phyloP scores from a whole-genome alignment of 2,888 invertebrate genomes.

The Mesochorus sp. region DNA sequence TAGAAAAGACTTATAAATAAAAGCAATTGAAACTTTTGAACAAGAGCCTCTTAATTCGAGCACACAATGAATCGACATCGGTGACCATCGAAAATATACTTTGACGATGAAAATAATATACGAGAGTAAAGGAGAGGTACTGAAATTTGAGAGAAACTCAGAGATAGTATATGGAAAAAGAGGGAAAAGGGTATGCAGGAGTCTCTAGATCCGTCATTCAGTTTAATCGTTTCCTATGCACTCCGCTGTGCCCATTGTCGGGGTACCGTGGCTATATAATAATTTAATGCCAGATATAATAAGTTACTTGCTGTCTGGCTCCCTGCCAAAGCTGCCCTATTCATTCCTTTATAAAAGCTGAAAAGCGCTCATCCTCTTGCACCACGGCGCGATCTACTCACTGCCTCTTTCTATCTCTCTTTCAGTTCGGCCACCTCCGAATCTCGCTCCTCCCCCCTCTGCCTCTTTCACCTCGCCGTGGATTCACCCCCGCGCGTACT shows the following conservation, averaged over 20 bases:
- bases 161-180: conserved; percentile 20
- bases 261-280: conserved; percentile 77
- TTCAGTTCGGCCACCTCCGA: conserved; percentile 33
- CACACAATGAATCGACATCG: neutral
- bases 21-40: neutral
- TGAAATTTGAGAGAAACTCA: conserved; percentile 9
- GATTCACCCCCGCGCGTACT: neutral
- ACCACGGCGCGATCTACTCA: conserved; percentile 33
- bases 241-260: conserved; percentile 80
- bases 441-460: conserved; percentile 25
- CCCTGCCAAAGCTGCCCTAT: conserved; percentile 78
- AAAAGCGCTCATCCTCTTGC: conserved; percentile 72
- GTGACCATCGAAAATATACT: neutral
- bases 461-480: conserved; percentile 5
- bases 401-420: neutral
- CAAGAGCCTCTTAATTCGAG: neutral
- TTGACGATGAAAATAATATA: conserved; percentile 4
- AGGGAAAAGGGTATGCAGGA: conserved; percentile 28
- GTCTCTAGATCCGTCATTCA: conserved; percentile 77
- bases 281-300: conserved; percentile 82
- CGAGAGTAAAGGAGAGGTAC: neutral
- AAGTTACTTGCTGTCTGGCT: conserved; percentile 82
- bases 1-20: no score
- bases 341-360: conserved; percentile 80
- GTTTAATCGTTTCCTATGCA: conserved; percentile 82